These are phyloP conservation scores for Chrysotoxum bicinctum DNA, from an alignment of 2,888 invertebrate species.

Conservation along the genomic window DNA sequence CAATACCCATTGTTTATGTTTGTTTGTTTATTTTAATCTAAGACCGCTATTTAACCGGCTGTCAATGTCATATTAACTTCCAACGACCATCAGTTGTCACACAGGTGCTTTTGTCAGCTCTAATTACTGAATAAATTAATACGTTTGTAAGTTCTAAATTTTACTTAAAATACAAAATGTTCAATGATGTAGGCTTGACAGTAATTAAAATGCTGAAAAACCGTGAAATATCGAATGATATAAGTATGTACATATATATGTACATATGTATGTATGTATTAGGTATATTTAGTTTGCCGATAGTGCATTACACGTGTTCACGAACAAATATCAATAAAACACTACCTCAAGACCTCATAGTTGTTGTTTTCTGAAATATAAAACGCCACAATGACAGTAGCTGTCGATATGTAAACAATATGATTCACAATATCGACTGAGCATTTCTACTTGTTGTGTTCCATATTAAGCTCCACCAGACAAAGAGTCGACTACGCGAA, in stretches of 20 bases:
- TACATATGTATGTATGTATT: neutral
- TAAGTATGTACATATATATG: too few species aligned
- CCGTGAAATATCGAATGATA: too few species aligned
- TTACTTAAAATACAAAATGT: neutral
- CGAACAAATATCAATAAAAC: neutral
- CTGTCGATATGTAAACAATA: neutral
- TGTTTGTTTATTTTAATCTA: neutral
- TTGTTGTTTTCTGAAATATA: neutral
- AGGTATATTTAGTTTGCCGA: neutral
- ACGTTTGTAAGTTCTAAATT: neutral
- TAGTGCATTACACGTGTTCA: neutral
- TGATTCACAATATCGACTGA: neutral
- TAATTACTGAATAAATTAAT: slow-evolving; percentile 2
- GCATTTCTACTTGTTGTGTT: neutral
- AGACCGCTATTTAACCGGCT: neutral
- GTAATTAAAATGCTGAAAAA: neutral
- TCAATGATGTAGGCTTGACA: neutral
- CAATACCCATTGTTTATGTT: neutral
- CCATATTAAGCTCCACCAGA: neutral
- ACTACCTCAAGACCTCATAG: neutral
- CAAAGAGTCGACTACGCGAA: slow-evolving; percentile 6
- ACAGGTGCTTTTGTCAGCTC: neutral
- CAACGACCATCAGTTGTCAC: slow-evolving; percentile 7
- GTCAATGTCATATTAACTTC: neutral
- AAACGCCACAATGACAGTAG: neutral